These are phyloP conservation scores for Drosophila pallidifrons DNA, from an alignment of 1,140 invertebrate species.

Conservation along the genomic window DNA sequence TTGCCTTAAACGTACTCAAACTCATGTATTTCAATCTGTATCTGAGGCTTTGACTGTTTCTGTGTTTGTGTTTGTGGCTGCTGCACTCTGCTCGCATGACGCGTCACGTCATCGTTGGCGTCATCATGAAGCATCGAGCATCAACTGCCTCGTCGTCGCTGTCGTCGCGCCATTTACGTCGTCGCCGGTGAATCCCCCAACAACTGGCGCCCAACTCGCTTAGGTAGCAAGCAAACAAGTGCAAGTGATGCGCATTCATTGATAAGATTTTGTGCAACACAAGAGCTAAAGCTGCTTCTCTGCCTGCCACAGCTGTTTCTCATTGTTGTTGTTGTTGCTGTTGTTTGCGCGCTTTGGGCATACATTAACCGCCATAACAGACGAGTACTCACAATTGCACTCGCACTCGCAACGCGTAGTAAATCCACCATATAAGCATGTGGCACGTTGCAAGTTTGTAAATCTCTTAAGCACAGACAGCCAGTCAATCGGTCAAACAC, in stretches of 20 bases:
- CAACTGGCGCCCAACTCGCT: not conserved
- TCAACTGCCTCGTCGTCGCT: not conserved
- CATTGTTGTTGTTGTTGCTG: not conserved
- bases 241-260: conserved; percentile 83
- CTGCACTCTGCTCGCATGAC: conserved; percentile 38
- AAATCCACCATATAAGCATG: conserved; percentile 70
- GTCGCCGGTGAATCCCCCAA: conserved; percentile 39
- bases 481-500: conserved; percentile 66
- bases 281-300: conserved; percentile 6
- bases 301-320: conserved; percentile 16
- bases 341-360: conserved; percentile 65
- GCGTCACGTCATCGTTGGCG: conserved; percentile 70
- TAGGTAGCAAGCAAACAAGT: conserved; percentile 70
- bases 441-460: conserved; percentile 63
- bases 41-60: conserved; percentile 9
- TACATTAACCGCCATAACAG: conserved; percentile 65
- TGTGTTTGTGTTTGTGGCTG: conserved; percentile 5
- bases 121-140: conserved; percentile 18
- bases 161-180: conserved; percentile 71
- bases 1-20: conserved; percentile 5
- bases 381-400: conserved; percentile 11
- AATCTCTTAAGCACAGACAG: conserved; percentile 58
- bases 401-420: conserved; percentile 22
- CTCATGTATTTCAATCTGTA: conserved; percentile 1
- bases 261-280: conserved; percentile 77